A percentile compares a stretch with the other conserved stretches of the same genome.
Conservation (phyloP, 1,140 invertebrate species). For the Leucophenga varia region DNA sequence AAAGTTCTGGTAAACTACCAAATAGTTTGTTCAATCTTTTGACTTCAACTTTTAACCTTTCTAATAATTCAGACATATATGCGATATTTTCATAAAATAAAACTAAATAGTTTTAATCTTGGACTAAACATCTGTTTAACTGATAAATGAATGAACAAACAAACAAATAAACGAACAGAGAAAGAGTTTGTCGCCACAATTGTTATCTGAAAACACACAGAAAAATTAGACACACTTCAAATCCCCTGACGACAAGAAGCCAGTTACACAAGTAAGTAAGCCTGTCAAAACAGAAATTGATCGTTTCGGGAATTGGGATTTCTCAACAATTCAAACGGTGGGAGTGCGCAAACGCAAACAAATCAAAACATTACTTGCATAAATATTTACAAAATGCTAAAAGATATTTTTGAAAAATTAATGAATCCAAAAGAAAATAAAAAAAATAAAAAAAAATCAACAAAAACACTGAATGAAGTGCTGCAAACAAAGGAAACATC, state of each 20-base stretch:
- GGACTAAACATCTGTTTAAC: too few species aligned
- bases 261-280: too few species aligned
- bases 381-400: constrained; percentile 13
- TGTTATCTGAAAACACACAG: too few species aligned
- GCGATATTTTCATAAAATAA: too few species aligned
- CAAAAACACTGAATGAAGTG: background rate
- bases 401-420: constrained; percentile 17
- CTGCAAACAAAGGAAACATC: constrained; percentile 7
- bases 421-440: constrained; percentile 27
- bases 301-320: constrained; percentile 41
- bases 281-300: constrained; percentile 53
- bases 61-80: too few species aligned
- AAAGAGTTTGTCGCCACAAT: too few species aligned
- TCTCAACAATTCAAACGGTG: constrained; percentile 1
- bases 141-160: too few species aligned
- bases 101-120: too few species aligned
- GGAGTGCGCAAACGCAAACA: constrained; percentile 16
- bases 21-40: too few species aligned
- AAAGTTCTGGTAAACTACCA: too few species aligned
- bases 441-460: constrained; percentile 17
- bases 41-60: too few species aligned
- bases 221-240: constrained; percentile 52
- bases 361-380: constrained; percentile 53
- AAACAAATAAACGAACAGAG: too few species aligned
- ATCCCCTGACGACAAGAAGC: constrained; percentile 36